Evolutionary conservation across 2,888 invertebrate genomes (phyloP).

Genomic region (Melanargia galathea): DNA sequence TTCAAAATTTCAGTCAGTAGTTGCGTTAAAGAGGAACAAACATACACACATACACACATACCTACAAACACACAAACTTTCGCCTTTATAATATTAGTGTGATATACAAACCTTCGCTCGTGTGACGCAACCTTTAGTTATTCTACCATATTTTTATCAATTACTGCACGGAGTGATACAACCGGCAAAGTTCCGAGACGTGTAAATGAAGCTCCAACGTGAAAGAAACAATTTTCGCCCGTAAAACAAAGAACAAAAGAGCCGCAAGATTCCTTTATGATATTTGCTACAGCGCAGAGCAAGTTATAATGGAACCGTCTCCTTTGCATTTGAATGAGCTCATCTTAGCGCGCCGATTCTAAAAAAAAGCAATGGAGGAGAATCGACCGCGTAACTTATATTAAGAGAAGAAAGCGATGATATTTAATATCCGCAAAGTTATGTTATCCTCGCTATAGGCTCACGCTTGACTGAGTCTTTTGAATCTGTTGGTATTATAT

Average conservation of each 20-base stretch:
- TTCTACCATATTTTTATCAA: not conserved
- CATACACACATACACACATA: too few relatives aligned
- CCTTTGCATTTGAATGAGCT: constrained; percentile 40
- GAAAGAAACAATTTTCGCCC: constrained; percentile 31
- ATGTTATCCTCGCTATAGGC: not conserved
- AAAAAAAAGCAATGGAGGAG: constrained; percentile 19
- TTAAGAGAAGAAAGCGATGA: constrained; percentile 20
- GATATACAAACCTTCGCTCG: too few relatives aligned
- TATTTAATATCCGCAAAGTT: constrained; percentile 24
- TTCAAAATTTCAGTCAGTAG: too few relatives aligned
- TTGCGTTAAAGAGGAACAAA: too few relatives aligned
- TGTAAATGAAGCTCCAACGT: constrained; percentile 18
- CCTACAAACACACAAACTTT: too few relatives aligned
- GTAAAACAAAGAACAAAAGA: constrained; percentile 35
- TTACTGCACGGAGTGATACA: not conserved
- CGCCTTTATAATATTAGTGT: too few relatives aligned
- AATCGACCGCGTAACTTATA: constrained; percentile 31
- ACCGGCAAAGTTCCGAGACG: constrained; percentile 12
- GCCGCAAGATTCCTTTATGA: constrained; percentile 38
- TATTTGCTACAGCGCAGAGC: constrained; percentile 35
- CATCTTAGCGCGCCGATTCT: constrained; percentile 32
- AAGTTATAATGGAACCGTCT: constrained; percentile 40
- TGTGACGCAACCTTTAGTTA: too few relatives aligned
- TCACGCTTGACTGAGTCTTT: not conserved
- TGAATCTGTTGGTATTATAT: not conserved